phyloP scores from a whole-genome alignment of 2,113 vertebrate genomes.

The Eurystomus gularis region DNA sequence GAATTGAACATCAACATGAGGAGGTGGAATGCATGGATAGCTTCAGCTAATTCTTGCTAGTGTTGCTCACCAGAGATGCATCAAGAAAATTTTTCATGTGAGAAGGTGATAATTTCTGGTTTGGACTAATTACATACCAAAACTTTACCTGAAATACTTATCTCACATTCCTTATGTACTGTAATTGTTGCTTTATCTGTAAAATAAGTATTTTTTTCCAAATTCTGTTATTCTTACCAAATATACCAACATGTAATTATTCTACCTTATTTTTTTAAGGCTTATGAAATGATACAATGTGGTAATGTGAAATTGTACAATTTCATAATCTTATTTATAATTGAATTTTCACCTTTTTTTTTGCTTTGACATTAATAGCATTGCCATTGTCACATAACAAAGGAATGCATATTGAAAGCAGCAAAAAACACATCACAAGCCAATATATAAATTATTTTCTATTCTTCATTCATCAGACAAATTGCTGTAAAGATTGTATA shows the following conservation, averaged over 20 bases:
- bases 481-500: not conserved
- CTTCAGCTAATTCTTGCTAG: not conserved
- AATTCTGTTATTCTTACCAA: not conserved
- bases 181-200: not conserved
- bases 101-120: not conserved
- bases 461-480: not conserved
- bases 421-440: not conserved
- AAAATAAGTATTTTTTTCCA: not conserved
- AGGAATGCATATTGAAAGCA: not conserved
- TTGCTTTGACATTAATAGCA: not conserved
- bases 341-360: not conserved
- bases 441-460: not conserved
- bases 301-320: not conserved
- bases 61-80: not conserved
- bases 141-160: not conserved
- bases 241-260: not conserved
- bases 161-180: not conserved
- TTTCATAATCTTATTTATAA: not conserved
- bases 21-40: accelerated
- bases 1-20: not conserved
- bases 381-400: not conserved
- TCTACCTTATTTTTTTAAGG: not conserved
- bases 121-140: not conserved
- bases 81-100: not conserved
- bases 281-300: not conserved